Percentiles rank a stretch among this genome's conserved stretches.
Conservation (phyloP, 2,888 invertebrate species). For the Salpingus planirostris region DNA sequence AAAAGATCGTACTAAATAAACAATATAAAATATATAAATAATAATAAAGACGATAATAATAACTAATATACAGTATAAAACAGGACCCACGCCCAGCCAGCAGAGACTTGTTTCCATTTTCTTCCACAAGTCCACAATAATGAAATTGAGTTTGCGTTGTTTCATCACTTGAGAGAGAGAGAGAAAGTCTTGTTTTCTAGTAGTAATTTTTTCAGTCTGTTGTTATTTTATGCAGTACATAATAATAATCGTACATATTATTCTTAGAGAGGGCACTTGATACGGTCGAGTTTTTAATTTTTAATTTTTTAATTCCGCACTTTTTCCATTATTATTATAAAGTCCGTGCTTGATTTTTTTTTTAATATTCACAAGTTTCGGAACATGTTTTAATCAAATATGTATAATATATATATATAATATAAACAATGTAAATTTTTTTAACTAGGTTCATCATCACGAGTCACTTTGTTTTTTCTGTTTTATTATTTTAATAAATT, state of each 20-base stretch:
- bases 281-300: slow-evolving; percentile 11
- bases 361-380: slow-evolving; percentile 29
- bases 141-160: too few relatives aligned
- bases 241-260: too few relatives aligned
- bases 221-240: too few relatives aligned
- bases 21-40: slow-evolving; percentile 35
- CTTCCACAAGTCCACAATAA: too few relatives aligned
- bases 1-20: slow-evolving; percentile 28
- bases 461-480: too few relatives aligned
- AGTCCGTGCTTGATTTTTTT: too few relatives aligned
- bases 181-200: too few relatives aligned
- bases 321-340: slow-evolving; percentile 6
- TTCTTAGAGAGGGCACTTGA: slow-evolving; percentile 20
- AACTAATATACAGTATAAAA: slow-evolving; percentile 30
- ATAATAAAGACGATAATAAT: slow-evolving; percentile 27
- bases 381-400: slow-evolving; percentile 30
- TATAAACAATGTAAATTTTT: slow-evolving; percentile 42
- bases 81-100: too few relatives aligned
- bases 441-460: slow-evolving; percentile 33
- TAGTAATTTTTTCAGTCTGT: slow-evolving; percentile 23
- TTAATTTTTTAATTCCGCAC: slow-evolving; percentile 15
- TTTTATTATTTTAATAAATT: too few relatives aligned
- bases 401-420: slow-evolving; percentile 34
- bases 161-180: slow-evolving; percentile 15
- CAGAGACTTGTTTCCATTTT: too few relatives aligned